These are phyloP conservation scores for Frankliniella fusca DNA, from an alignment of 2,888 invertebrate species.

Conservation along the genomic window DNA sequence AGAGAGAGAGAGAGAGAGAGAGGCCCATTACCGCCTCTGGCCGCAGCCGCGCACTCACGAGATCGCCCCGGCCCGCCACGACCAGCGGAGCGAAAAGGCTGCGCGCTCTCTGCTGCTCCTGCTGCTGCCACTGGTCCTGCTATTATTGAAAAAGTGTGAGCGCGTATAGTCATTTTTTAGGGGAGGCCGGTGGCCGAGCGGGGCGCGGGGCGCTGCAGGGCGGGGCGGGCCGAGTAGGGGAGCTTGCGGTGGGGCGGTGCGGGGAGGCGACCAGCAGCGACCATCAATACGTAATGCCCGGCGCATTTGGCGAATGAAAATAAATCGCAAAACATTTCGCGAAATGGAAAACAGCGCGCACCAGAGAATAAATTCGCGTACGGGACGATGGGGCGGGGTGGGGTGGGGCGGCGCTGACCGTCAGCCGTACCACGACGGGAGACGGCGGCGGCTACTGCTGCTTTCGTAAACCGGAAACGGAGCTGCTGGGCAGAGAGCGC, in stretches of 20 bases:
- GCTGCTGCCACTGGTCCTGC: neutral
- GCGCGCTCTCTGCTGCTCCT: neutral
- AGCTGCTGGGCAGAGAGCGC: neutral
- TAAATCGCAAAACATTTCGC: conserved; percentile 20
- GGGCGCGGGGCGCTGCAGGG: too few species aligned
- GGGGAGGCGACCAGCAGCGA: neutral
- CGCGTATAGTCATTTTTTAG: neutral
- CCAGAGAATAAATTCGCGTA: neutral
- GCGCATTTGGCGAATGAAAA: neutral
- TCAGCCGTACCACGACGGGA: too few species aligned
- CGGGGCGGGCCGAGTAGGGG: neutral
- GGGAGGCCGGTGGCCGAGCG: neutral
- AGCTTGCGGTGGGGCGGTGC: neutral
- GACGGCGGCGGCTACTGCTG: too few species aligned
- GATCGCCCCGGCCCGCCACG: too few species aligned
- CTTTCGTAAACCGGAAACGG: neutral
- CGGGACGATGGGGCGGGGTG: neutral
- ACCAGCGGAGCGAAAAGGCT: too few species aligned
- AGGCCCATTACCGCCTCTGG: too few species aligned
- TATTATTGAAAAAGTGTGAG: neutral
- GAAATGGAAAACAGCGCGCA: conserved; percentile 21
- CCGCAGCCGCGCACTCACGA: too few species aligned
- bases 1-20: too few species aligned
- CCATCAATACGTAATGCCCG: conserved; percentile 19
- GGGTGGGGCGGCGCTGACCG: too few species aligned